Percentiles rank a stretch among this genome's conserved stretches.
Conservation (phyloP, 2,797 vertebrate species). For the Australoheros facetus region DNA sequence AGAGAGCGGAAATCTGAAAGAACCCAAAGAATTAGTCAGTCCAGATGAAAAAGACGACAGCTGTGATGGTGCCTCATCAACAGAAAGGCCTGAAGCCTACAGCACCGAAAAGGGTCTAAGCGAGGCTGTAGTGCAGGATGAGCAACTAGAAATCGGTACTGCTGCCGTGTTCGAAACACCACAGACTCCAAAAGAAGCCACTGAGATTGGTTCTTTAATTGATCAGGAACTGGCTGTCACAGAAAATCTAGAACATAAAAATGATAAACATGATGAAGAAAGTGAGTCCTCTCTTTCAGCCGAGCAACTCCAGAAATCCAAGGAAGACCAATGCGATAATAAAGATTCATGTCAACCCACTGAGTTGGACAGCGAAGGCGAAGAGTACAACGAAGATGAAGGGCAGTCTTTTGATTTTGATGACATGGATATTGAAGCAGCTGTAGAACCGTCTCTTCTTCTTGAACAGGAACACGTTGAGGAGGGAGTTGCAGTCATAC, state of each 20-base stretch:
- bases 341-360: background rate
- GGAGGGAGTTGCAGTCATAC: slow-evolving; percentile 25
- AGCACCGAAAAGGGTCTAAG: background rate
- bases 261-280: background rate
- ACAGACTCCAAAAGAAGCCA: background rate
- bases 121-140: background rate
- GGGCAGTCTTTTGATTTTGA: slow-evolving; percentile 75
- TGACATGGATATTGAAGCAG: slow-evolving; percentile 65
- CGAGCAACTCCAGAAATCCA: background rate
- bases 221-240: background rate
- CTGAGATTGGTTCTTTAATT: background rate
- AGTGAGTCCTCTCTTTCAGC: background rate
- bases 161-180: background rate
- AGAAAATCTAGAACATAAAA: slow-evolving; percentile 15
- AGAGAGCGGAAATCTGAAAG: background rate
- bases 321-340: slow-evolving; percentile 20
- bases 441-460: background rate
- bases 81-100: background rate
- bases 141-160: background rate
- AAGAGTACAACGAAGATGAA: slow-evolving; percentile 60
- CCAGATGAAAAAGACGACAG: background rate
- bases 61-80: background rate
- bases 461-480: slow-evolving; percentile 23
- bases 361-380: slow-evolving; percentile 19
- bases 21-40: slow-evolving; percentile 13